Percentiles rank a stretch among this genome's conserved stretches.
Conservation (phyloP, 2,113 vertebrate genomes). For the Rhinogobius similis region DNA sequence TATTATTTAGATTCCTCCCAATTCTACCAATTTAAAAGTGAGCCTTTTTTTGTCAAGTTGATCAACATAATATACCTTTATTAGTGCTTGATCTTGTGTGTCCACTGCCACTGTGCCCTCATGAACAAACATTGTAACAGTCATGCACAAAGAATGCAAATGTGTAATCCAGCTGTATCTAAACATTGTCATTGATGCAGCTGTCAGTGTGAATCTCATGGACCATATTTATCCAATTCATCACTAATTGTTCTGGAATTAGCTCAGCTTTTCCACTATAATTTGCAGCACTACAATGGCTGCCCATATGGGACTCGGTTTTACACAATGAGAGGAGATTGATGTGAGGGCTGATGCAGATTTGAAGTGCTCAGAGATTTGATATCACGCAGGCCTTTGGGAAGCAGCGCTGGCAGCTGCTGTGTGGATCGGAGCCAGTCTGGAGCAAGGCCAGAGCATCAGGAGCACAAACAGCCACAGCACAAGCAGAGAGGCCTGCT, state of each 20-base stretch:
- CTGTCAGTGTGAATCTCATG: neutral
- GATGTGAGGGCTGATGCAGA: slow-evolving; percentile 46
- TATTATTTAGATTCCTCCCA: no score
- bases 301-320: slow-evolving; percentile 15
- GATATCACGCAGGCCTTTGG: slow-evolving; percentile 20
- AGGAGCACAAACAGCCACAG: neutral
- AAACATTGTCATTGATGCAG: neutral
- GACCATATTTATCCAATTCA: slow-evolving; percentile 3
- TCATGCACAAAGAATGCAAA: no score
- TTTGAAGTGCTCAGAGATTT: slow-evolving; percentile 27
- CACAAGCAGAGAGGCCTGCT: neutral
- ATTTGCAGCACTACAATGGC: slow-evolving; percentile 39
- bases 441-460: slow-evolving; percentile 31
- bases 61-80: no score
- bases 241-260: slow-evolving; percentile 24
- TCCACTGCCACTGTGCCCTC: no score
- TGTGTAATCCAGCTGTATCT: neutral
- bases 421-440: slow-evolving; percentile 27
- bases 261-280: slow-evolving; percentile 13
- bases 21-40: no score
- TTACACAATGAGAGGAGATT: slow-evolving; percentile 39
- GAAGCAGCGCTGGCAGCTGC: slow-evolving; percentile 45
- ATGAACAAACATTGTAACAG: no score
- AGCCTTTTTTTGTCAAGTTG: no score
- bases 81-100: no score